phyloP scores from a whole-genome alignment of 2,888 invertebrate species.

The Parthenolecanium corni region DNA sequence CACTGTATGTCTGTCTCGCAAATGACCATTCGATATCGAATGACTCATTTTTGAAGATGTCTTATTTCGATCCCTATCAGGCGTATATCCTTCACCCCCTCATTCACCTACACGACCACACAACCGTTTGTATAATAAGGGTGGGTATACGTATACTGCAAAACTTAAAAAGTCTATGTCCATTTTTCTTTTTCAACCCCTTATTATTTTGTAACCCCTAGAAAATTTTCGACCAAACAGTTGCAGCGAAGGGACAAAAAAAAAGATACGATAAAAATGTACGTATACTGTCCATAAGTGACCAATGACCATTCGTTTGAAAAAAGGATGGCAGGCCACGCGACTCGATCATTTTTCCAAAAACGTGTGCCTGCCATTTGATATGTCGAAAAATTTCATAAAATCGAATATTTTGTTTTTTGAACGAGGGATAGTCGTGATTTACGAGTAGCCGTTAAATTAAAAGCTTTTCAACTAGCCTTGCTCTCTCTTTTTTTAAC shows the following conservation, averaged over 20 bases:
- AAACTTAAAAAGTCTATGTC: not conserved
- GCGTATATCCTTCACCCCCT: too few species aligned
- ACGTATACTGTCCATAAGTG: not conserved
- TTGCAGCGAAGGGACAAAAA: not conserved
- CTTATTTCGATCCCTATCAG: slow-evolving; percentile 10
- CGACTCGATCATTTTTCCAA: not conserved
- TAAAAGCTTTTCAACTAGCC: too few species aligned
- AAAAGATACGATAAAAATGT: slow-evolving; percentile 16
- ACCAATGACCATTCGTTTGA: slow-evolving; percentile 14
- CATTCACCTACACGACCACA: too few species aligned
- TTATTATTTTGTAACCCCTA: slow-evolving; percentile 24
- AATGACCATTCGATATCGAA: slow-evolving; percentile 26
- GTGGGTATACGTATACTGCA: not conserved
- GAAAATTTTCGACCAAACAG: slow-evolving; percentile 14
- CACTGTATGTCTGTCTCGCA: not conserved
- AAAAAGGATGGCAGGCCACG: slow-evolving; percentile 10
- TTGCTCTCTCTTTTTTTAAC: too few species aligned
- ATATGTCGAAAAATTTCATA: not conserved
- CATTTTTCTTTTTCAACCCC: slow-evolving; percentile 8
- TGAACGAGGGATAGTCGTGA: too few species aligned
- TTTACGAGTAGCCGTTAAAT: too few species aligned
- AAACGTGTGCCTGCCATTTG: not conserved
- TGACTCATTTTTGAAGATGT: slow-evolving; percentile 23
- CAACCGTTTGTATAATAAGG: not conserved
- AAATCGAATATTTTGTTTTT: not conserved